phyloP scores from a whole-genome alignment of 1,140 invertebrate species.

The Stegodyphus dumicola region DNA sequence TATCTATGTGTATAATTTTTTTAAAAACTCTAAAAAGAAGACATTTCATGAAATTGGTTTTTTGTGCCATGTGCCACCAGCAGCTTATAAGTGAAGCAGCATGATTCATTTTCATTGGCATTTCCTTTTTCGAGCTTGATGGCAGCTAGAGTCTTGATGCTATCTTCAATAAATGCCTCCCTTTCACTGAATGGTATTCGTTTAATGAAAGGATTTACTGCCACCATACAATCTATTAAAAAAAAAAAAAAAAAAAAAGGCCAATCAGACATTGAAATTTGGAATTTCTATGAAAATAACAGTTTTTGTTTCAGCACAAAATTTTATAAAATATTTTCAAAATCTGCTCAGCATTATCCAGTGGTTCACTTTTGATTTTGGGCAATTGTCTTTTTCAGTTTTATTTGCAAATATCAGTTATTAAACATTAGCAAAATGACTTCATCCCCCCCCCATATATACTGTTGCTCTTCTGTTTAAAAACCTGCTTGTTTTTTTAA shows the following conservation, averaged over 20 bases:
- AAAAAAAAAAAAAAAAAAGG: not conserved
- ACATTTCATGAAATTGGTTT: not conserved
- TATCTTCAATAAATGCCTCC: slow-evolving; percentile 73
- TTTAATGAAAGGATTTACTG: slow-evolving; percentile 81
- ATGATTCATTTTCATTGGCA: slow-evolving; percentile 62
- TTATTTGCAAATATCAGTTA: too few relatives aligned
- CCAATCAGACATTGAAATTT: not conserved
- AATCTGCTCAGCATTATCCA: not conserved
- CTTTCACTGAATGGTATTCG: slow-evolving; percentile 75
- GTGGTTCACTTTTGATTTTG: too few relatives aligned
- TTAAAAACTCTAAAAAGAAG: too few relatives aligned
- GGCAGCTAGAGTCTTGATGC: slow-evolving; percentile 67
- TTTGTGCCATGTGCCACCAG: slow-evolving; percentile 64
- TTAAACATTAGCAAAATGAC: too few relatives aligned
- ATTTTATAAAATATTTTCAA: slow-evolving; percentile 18
- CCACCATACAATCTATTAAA: slow-evolving; percentile 75
- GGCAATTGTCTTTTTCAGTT: too few relatives aligned
- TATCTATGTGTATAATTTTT: too few relatives aligned
- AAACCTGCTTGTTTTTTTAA: too few relatives aligned
- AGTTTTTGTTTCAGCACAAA: not conserved
- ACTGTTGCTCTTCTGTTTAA: too few relatives aligned
- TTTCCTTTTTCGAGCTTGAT: slow-evolving; percentile 60
- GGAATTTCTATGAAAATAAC: slow-evolving; percentile 22
- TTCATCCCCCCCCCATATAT: too few relatives aligned
- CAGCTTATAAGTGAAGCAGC: slow-evolving; percentile 64